Base-by-base conservation (phyloP, 2,113 vertebrate species). In the Lepisosteus osseus region DNA sequence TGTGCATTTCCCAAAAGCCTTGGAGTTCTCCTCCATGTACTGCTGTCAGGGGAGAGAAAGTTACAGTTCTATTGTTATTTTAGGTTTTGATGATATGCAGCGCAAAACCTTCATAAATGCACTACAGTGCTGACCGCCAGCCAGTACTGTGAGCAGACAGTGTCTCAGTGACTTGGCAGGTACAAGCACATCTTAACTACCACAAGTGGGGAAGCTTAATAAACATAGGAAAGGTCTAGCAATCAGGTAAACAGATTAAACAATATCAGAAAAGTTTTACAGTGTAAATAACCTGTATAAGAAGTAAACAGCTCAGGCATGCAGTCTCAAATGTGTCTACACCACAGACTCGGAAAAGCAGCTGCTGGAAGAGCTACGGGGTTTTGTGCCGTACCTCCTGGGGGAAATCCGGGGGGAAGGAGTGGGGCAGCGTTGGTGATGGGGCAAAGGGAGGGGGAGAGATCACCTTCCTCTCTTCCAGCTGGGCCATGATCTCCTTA, bases 361-460 rank as follows among this genome's bases (percentile, higher is more conserved):
- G 59, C 0, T 56, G 11, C 29, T 6, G 1, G 47, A 6, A 9
- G 1, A 51, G 47, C 9, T 6, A 9, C 9, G 1, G 47, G 47
- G 47, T 51, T 6, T 3, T 6, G 51, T 1, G 2, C 5, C 86
- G 82, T 79, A 95, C 96, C 91, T 98, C 96, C 59, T 93, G 80
- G 45, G 87, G 85, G 72, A 91, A 93, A 61, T 91, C 96, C 11
- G 88, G 91, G 74, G 94, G 94, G 83, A 95, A 97, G 13, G 92
- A 15, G 76, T 95, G 96, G 74, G 96, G 77, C 76, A 98, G 88
- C 8, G 95, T 97, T 3, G 97, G 94, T 0, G 96, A 97, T 0
- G 95, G 93, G 43, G 95, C 95, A 64, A 99, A 99, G 40, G 97
- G 97, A 73, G 95, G 97, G 12, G 97, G 97, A 17, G 97, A 98